Evolutionary conservation across 2,888 invertebrate species (phyloP).

Genomic region (Eristalis intricaria): DNA sequence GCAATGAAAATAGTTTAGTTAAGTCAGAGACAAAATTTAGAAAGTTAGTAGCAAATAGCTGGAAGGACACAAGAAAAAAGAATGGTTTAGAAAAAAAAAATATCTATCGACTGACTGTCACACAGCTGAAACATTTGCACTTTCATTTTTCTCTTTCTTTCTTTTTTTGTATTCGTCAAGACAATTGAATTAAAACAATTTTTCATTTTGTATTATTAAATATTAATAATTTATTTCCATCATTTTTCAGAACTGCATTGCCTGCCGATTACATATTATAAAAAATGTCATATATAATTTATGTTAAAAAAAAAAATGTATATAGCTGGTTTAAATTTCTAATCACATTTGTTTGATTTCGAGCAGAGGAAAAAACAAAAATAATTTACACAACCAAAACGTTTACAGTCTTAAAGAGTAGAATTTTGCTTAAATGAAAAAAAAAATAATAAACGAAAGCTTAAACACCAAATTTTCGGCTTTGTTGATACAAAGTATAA

Average conservation of each 20-base stretch:
- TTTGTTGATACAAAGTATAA: background rate
- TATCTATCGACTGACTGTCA: background rate
- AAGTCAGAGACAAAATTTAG: slow-evolving; percentile 45
- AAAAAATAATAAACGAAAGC: slow-evolving; percentile 11
- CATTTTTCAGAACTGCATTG: slow-evolving; percentile 54
- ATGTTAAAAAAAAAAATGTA: slow-evolving; percentile 35
- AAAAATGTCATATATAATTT: slow-evolving; percentile 43
- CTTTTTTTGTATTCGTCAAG: background rate
- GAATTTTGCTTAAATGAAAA: slow-evolving; percentile 19
- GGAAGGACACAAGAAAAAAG: slow-evolving; percentile 20
- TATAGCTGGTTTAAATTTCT: slow-evolving; percentile 3
- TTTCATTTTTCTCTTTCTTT: background rate
- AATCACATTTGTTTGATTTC: slow-evolving; percentile 58
- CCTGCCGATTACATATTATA: slow-evolving; percentile 61
- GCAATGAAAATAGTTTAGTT: slow-evolving; percentile 53
- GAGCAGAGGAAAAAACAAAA: background rate
- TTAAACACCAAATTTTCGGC: slow-evolving; percentile 39
- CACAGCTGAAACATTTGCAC: slow-evolving; percentile 15
- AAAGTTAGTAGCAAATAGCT: slow-evolving; percentile 55
- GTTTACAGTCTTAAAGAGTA: slow-evolving; percentile 53
- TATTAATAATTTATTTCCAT: slow-evolving; percentile 72
- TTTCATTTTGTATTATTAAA: slow-evolving; percentile 74
- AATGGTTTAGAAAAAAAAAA: background rate
- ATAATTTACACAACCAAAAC: slow-evolving; percentile 57
- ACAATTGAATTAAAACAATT: slow-evolving; percentile 73